Evolutionary conservation across 2,888 invertebrate genomes (phyloP), one percentile per base, ranked within the genome.

Genomic region (Calephelis perditalis): DNA sequence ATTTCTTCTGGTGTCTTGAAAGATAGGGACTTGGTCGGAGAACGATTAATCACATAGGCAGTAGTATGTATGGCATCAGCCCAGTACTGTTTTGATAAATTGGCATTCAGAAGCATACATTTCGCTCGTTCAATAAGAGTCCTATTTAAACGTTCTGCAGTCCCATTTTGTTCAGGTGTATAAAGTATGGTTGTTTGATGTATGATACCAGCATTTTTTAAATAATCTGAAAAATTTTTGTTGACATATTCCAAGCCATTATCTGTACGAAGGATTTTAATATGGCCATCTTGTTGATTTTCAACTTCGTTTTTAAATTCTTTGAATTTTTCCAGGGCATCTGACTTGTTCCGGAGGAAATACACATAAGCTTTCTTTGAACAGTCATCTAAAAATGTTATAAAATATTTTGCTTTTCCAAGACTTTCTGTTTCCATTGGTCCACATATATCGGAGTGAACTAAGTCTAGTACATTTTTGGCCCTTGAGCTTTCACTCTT

Each of bases 131-230:
- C 67, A 15, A 67, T 57, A 0, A 68, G 26, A 1, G 65, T 66
- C 10, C 67, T 58, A 46, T 69, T 69, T 60, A 68, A 61, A 1
- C 76, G 49, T 62, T 80, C 80, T 2, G 77, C 70, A 8, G 65
- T 36, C 0, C 74, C 78, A 68, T 69, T 67, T 55, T 64, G 65
- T 55, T 70, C 60, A 0, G 65, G 66, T 7, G 66, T 63, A 26
- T 68, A 67, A 1, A 65, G 65, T 61, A 62, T 62, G 58, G 63
- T 60, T 10, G 62, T 62, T 43, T 65, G 60, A 37, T 63, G 65
- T 47, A 63, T 44, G 2, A 65, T 62, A 36, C 65, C 65, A 46
- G 44, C 44, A 9, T 10, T 54, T 61, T 58, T 61, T 40, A 63
- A n/a, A 8, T 26, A 63, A 43, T 60, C 43, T 4, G 64, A 55